A percentile compares a stretch with the other conserved stretches of the same genome.
These are phyloP conservation scores for Euleptes europaea DNA, from an alignment of 2,113 vertebrate species.

Conservation along the genomic window DNA sequence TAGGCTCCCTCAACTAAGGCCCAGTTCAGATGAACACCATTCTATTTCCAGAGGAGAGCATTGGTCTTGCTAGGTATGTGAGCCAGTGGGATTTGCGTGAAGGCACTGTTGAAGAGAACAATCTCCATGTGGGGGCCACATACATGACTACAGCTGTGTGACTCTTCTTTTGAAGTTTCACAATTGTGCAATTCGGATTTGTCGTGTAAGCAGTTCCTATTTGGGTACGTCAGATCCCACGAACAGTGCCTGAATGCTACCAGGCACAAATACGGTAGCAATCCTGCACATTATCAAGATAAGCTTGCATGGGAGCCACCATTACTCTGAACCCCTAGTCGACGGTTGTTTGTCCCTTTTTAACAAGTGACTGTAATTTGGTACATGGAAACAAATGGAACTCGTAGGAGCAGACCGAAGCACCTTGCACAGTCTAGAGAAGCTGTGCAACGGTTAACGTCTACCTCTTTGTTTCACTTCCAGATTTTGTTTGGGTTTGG, in stretches of 20 bases:
- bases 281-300: neutral
- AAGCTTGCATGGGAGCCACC: neutral
- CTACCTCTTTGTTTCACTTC: conserved; percentile 66
- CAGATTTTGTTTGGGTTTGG: conserved; percentile 44
- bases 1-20: accelerated
- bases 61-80: neutral
- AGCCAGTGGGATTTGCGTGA: neutral
- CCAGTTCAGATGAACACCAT: neutral
- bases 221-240: neutral
- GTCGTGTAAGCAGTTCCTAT: neutral
- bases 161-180: neutral
- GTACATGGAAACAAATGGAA: neutral
- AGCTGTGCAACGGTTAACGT: conserved; percentile 20
- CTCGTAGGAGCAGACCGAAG: conserved; percentile 12
- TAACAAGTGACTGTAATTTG: accelerated
- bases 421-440: conserved; percentile 24
- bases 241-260: neutral
- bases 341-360: neutral
- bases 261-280: neutral
- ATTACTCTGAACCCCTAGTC: neutral
- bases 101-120: neutral
- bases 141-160: neutral
- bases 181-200: neutral
- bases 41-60: too few relatives aligned
- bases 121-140: neutral